Evolutionary conservation across 2,888 invertebrate genomes (phyloP).

Genomic region (Piscicola geometra): DNA sequence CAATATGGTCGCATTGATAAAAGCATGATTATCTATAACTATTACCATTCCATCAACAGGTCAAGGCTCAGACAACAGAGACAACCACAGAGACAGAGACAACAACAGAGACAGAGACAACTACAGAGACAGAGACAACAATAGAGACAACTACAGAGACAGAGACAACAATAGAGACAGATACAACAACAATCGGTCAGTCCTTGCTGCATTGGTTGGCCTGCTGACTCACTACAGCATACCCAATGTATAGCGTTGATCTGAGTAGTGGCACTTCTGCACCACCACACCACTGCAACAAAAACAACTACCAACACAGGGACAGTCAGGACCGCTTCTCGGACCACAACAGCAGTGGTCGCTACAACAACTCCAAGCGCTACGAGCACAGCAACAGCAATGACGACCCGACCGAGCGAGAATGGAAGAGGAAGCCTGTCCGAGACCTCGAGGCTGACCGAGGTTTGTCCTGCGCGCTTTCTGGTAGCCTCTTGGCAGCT

Average conservation of each 20-base stretch:
- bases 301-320: background rate
- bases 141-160: constrained; percentile 4
- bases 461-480: too few species aligned
- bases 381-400: too few species aligned
- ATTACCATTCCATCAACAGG: too few species aligned
- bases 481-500: background rate
- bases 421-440: background rate
- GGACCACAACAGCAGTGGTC: background rate
- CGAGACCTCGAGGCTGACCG: background rate
- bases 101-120: constrained; percentile 15
- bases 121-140: background rate
- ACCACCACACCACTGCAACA: too few species aligned
- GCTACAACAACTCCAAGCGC: too few species aligned
- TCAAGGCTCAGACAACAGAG: constrained; percentile 5
- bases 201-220: too few species aligned
- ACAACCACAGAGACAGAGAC: constrained; percentile 6
- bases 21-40: too few species aligned
- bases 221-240: too few species aligned
- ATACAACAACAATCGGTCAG: background rate
- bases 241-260: too few species aligned
- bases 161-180: background rate
- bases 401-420: background rate
- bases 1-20: too few species aligned
- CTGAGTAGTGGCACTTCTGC: too few species aligned
- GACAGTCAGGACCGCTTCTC: constrained; percentile 12